These are phyloP conservation scores for Cinclus cinclus DNA, from an alignment of 2,113 vertebrate species.

Conservation along the genomic window DNA sequence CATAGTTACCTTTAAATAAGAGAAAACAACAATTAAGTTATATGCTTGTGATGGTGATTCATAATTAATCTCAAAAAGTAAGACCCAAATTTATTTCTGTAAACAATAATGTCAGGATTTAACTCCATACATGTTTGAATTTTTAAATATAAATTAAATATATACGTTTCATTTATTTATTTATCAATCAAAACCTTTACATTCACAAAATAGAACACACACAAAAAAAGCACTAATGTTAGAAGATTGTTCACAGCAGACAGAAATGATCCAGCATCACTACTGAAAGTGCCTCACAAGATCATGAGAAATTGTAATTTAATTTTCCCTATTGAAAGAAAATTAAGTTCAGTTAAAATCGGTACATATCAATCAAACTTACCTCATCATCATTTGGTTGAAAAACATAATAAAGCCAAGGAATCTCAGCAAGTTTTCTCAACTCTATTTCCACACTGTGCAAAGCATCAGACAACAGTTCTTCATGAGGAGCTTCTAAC, in stretches of 20 bases:
- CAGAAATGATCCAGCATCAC: not conserved
- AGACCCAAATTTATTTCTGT: not conserved
- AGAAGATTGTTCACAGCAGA: not conserved
- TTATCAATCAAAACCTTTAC: not conserved
- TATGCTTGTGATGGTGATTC: not conserved
- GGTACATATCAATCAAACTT: not conserved
- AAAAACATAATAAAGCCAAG: conserved; percentile 93
- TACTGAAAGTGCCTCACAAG: not conserved
- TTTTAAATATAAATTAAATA: not conserved
- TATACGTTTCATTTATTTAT: not conserved
- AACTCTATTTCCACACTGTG: conserved; percentile 88
- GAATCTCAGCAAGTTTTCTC: conserved; percentile 89
- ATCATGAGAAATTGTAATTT: not conserved
- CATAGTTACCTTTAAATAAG: not conserved
- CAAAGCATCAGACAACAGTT: conserved; percentile 85
- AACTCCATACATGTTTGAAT: not conserved
- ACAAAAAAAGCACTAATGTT: not conserved
- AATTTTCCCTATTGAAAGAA: not conserved
- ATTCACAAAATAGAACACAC: not conserved
- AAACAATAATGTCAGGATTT: not conserved
- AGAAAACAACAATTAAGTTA: not conserved
- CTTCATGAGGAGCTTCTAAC: conserved; percentile 92
- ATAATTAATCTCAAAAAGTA: not conserved
- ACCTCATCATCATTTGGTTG: conserved; percentile 95
- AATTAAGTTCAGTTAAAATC: not conserved